Base-by-base conservation (phyloP, 2,888 invertebrate genomes). In the Drosophila quinaria region DNA sequence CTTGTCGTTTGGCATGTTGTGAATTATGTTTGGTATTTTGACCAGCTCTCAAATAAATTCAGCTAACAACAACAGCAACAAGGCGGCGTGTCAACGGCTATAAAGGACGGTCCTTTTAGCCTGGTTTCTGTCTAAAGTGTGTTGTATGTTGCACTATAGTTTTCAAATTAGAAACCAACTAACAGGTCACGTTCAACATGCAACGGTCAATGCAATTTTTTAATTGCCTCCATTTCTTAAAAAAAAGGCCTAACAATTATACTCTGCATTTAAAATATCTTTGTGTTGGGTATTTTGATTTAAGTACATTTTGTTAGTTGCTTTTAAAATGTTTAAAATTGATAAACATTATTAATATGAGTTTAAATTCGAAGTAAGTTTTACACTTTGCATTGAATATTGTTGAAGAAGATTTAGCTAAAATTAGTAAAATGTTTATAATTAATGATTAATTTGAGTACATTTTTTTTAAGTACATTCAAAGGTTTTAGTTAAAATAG, bases 1-100 rank as follows among this genome's bases (percentile, higher is more conserved):
- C 81, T 70, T 81, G 84, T 80, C 69, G 89, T 86, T 84, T 87
- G 85, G 88, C 85, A 90, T 90, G 85, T 86, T 90, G 90, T 90
- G 89, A 86, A 90, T 86, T 86, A 90, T 86, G 90, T 84, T 89
- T 60, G 85, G 67, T 70, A 89, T 83, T 87, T 89, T 87, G 77
- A 80, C 66, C 77, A 80, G 76, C 59, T 80, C 59, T 70, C 75
- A 79, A 76, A 79, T 79, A 79, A 75, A 74, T 79, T 56, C 68
- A 50, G 56, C 1, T 41, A 42, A 51, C 58, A 52, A n/a, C 61
- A 79, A n/a, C 58, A 78, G 22, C 19, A 19, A 19, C 70, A 60
- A 58, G 49, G 47, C 49, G 47, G 17, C 50, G 62, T 64, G 50
- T 50, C 17, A 51, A 56, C 47, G 39, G 52, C 13, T 42, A 22